Conservation (phyloP, 1,140 invertebrate genomes). For the Marisa cornuarietis region DNA sequence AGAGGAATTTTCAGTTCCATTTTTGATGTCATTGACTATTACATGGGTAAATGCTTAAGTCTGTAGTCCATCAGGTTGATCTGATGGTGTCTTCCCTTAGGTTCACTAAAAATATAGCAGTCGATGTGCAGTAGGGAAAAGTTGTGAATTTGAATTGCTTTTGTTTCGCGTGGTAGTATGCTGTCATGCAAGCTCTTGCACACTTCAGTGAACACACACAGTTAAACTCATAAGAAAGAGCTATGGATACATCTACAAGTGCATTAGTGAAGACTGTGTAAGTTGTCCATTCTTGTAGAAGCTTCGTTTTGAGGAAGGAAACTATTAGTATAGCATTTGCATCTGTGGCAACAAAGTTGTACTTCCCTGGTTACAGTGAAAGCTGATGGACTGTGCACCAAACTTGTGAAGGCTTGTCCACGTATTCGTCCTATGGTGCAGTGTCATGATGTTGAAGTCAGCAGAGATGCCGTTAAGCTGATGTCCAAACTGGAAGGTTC, state of each 20-base stretch:
- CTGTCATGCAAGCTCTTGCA: too few relatives aligned
- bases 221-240: too few relatives aligned
- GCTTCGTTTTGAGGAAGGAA: not conserved
- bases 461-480: slow-evolving; percentile 85
- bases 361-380: slow-evolving; percentile 58
- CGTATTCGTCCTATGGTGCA: slow-evolving; percentile 94
- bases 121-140: too few relatives aligned
- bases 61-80: not conserved
- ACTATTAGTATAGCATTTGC: too few relatives aligned
- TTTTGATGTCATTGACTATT: slow-evolving; percentile 89
- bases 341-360: too few relatives aligned
- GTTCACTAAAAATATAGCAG: not conserved
- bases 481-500: slow-evolving; percentile 93
- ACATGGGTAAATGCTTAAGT: slow-evolving; percentile 76
- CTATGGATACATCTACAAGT: too few relatives aligned
- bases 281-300: too few relatives aligned
- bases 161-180: too few relatives aligned
- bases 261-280: too few relatives aligned
- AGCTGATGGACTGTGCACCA: slow-evolving; percentile 91
- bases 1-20: slow-evolving; percentile 87
- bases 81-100: too few relatives aligned
- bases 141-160: too few relatives aligned
- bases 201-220: too few relatives aligned
- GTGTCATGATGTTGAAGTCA: slow-evolving; percentile 95
- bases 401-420: slow-evolving; percentile 88